Base-by-base conservation (phyloP, 1,140 invertebrate genomes). In the Drosophila ogumai region DNA sequence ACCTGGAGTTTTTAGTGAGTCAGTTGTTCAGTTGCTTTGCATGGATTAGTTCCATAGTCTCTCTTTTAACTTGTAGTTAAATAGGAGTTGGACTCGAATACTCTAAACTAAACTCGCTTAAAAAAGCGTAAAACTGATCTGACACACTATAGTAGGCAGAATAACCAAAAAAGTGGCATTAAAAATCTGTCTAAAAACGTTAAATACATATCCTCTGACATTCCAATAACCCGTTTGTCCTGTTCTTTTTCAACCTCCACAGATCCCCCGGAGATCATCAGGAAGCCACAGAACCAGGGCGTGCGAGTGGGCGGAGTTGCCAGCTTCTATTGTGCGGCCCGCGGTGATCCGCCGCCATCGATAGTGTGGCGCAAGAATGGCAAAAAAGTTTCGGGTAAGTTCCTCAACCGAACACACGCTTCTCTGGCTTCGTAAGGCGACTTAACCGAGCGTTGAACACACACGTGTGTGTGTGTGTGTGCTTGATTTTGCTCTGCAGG, bases 301-400 rank as follows among this genome's bases (percentile, higher is more conserved):
- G 98, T 99, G 34, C 95, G 96, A 64, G 96, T 96, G 56, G 97
- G 97, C 60, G 96, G 96, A n/a, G 97, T 98, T 59, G 98, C 98
- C 2, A 97, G 96, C 43, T 99, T 99, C 94, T 98, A 98, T 93
- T 99, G 98, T 94, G 96, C 96, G 49, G 98, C 98, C 17, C 95
- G 96, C 50, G 98, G 98, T 17, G 96, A 98, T 93, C 98, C 98
- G 44, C 93, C 94, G 15, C 97, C 98, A 2, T 95, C 95, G 77
- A 97, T 99, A 79, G 95, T 97, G 92, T 98, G 98, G 98, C 95
- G 96, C 75, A 98, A 98, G 93, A 98, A 98, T 93, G 95, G 95
- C 52, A 98, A 98, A 93, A 95, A 95, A 94, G 94, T 98, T 72
- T 96, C 96, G 69, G 94, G 96, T 96, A 94, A 96, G 91, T 85